Evolutionary conservation across 2,888 invertebrate genomes (phyloP).

Genomic region (Tenthredo scrophulariae): DNA sequence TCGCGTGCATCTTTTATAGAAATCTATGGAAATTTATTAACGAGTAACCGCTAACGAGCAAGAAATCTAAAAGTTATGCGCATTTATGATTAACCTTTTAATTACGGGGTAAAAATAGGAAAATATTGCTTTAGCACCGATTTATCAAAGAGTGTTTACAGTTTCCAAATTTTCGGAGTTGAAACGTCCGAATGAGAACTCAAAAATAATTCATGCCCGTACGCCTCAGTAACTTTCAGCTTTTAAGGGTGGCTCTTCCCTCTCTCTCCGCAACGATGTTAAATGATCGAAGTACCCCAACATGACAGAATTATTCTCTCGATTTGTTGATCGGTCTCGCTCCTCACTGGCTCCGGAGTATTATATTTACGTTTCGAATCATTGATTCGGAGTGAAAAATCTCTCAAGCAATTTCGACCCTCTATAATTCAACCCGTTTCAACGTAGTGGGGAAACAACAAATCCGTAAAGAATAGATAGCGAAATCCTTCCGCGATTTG

Average conservation of each 20-base stretch:
- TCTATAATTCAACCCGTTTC: background rate
- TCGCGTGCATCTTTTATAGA: background rate
- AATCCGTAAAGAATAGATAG: background rate
- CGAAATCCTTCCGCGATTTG: conserved; percentile 23
- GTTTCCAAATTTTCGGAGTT: background rate
- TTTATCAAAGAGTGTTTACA: background rate
- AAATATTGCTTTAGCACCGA: background rate
- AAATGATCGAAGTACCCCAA: conserved; percentile 1
- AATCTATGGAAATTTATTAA: background rate
- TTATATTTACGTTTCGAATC: background rate
- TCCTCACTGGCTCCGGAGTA: background rate
- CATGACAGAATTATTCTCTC: conserved; percentile 13
- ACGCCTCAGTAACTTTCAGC: background rate
- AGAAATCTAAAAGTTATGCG: background rate
- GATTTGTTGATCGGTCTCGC: conserved; percentile 4
- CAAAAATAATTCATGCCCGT: background rate
- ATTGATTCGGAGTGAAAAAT: background rate
- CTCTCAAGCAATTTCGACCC: conserved; percentile 1
- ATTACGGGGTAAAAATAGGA: background rate
- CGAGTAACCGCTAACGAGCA: too few relatives aligned
- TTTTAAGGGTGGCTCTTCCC: background rate
- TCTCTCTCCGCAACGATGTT: background rate
- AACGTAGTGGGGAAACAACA: background rate
- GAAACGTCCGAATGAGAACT: background rate
- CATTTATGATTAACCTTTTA: background rate